Evolutionary conservation across 2,888 invertebrate species (phyloP).

Genomic region (Phasia obesa): DNA sequence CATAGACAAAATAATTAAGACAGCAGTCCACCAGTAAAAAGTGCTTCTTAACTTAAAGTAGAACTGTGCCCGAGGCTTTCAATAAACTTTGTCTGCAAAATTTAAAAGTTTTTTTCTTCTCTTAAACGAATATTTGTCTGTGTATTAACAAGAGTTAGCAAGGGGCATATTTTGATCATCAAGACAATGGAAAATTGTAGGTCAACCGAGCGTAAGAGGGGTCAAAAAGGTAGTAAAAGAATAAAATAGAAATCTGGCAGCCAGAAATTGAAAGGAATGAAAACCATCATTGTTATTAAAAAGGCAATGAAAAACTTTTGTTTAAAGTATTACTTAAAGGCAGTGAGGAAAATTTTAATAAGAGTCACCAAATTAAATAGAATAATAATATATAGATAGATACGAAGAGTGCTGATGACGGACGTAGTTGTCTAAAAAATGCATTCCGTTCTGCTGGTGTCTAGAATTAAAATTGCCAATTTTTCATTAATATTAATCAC

Average conservation of each 20-base stretch:
- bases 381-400: too few relatives aligned
- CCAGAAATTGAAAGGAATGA: conserved; percentile 10
- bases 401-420: too few relatives aligned
- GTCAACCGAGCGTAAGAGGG: conserved; percentile 12
- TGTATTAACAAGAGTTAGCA: too few relatives aligned
- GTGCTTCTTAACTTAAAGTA: conserved; percentile 18
- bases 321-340: conserved; percentile 6
- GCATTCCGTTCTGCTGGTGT: too few relatives aligned
- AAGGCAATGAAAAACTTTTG: conserved; percentile 30
- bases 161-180: too few relatives aligned
- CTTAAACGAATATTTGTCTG: too few relatives aligned
- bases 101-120: not conserved
- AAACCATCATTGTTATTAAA: conserved; percentile 27
- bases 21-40: not conserved
- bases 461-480: too few relatives aligned
- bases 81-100: conserved; percentile 12
- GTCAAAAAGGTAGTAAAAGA: conserved; percentile 37
- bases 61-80: conserved; percentile 26
- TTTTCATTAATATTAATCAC: too few relatives aligned
- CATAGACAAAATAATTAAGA: not conserved
- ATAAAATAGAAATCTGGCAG: conserved; percentile 4
- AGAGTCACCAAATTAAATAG: too few relatives aligned
- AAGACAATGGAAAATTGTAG: too few relatives aligned
- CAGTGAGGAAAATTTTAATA: too few relatives aligned
- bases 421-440: too few relatives aligned